phyloP scores from a whole-genome alignment of 2,888 invertebrate genomes.

The Sipha maydis region DNA sequence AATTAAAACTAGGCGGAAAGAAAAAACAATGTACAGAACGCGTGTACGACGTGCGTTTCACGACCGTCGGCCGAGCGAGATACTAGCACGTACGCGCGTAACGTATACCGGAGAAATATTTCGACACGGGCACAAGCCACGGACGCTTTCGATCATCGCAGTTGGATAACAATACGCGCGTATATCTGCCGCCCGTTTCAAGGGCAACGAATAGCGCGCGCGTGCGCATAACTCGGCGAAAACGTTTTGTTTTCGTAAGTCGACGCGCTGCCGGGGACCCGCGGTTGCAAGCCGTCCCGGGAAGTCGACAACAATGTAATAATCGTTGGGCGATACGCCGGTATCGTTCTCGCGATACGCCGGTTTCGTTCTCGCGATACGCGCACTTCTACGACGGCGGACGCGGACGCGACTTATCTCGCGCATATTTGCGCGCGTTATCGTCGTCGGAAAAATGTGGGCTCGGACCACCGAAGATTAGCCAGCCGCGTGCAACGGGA shows the following conservation, averaged over 20 bases:
- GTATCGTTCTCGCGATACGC: no score
- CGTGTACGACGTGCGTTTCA: background rate
- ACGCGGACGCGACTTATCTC: no score
- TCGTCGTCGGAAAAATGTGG: no score
- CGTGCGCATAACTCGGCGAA: background rate
- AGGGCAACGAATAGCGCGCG: background rate
- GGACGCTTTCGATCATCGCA: background rate
- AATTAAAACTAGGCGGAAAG: background rate
- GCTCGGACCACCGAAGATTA: no score
- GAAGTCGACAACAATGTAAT: no score
- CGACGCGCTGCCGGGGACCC: no score
- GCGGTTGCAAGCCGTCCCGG: no score
- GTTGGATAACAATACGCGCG: background rate
- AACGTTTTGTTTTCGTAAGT: background rate
- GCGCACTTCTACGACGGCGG: no score
- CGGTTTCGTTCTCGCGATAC: no score
- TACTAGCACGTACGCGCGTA: background rate
- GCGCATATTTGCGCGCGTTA: no score
- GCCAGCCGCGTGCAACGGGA: no score
- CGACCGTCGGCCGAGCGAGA: background rate
- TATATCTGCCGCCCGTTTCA: background rate
- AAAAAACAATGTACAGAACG: background rate
- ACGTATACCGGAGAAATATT: background rate
- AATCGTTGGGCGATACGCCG: no score
- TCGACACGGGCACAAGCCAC: background rate